Conservation (phyloP, 2,888 invertebrate genomes). For the Amiota communis region DNA sequence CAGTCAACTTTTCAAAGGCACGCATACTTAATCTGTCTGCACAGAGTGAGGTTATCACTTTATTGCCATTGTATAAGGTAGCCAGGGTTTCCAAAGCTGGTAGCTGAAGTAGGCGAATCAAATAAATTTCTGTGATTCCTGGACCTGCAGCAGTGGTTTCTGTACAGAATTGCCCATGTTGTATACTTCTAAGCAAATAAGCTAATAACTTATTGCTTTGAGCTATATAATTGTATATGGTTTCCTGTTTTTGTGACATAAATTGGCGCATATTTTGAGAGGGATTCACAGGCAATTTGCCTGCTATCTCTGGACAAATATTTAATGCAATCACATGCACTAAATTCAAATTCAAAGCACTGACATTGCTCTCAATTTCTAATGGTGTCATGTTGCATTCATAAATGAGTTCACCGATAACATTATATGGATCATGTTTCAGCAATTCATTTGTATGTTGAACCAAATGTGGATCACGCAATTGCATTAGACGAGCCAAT, state of each 20-base stretch:
- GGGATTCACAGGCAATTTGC: constrained; percentile 31
- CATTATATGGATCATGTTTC: constrained; percentile 74
- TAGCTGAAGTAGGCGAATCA: constrained; percentile 56
- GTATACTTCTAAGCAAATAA: constrained; percentile 63
- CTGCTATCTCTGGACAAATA: constrained; percentile 77
- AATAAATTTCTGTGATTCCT: constrained; percentile 52
- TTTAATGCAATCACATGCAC: constrained; percentile 82
- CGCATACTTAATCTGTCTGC: constrained; percentile 58
- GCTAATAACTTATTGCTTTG: constrained; percentile 68
- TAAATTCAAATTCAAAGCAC: constrained; percentile 81
- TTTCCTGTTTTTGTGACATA: constrained; percentile 59
- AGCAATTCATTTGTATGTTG: constrained; percentile 63
- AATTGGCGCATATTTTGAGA: constrained; percentile 37
- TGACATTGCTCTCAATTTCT: constrained; percentile 80
- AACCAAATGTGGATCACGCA: constrained; percentile 64
- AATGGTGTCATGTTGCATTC: constrained; percentile 79
- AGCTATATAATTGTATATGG: constrained; percentile 67
- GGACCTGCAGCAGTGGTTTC: constrained; percentile 25
- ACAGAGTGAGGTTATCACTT: constrained; percentile 60
- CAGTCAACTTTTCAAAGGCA: constrained; percentile 46
- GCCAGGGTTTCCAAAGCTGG: constrained; percentile 56
- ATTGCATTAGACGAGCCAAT: constrained; percentile 69
- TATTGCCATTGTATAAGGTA: constrained; percentile 56
- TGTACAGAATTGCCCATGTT: constrained; percentile 29
- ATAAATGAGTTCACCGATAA: constrained; percentile 81